These are phyloP conservation scores for Pogonomyrmex barbatus DNA, from an alignment of 1,140 invertebrate genomes.

Conservation along the genomic window DNA sequence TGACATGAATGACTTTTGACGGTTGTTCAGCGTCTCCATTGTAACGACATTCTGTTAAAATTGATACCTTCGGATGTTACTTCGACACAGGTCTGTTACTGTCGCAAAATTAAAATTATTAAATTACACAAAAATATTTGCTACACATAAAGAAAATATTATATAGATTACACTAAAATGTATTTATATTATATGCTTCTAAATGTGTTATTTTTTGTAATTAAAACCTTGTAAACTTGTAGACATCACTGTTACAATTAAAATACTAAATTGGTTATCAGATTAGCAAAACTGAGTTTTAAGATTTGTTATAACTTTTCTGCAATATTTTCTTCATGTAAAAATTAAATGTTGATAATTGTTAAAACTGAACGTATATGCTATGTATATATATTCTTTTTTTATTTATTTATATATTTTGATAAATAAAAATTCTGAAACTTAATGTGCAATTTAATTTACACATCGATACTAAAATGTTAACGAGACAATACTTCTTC, in stretches of 20 bases:
- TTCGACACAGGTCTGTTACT: background rate
- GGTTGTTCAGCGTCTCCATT: conserved; percentile 9
- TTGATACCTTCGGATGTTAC: background rate
- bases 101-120: background rate
- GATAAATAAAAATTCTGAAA: background rate
- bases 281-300: background rate
- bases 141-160: background rate
- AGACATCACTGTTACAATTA: background rate
- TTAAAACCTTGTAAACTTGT: background rate
- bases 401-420: no score
- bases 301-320: background rate
- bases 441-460: background rate
- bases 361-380: background rate
- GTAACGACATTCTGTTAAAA: background rate
- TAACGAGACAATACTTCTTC: conserved; percentile 18
- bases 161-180: background rate
- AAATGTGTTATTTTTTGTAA: background rate
- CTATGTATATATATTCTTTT: background rate
- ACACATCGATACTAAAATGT: background rate
- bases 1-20: conserved; percentile 44
- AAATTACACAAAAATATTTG: background rate
- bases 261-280: background rate
- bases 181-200: background rate
- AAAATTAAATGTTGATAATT: background rate
- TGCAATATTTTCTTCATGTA: background rate